Base-by-base conservation (phyloP, 2,113 vertebrate species). In the Geothlypis trichas region DNA sequence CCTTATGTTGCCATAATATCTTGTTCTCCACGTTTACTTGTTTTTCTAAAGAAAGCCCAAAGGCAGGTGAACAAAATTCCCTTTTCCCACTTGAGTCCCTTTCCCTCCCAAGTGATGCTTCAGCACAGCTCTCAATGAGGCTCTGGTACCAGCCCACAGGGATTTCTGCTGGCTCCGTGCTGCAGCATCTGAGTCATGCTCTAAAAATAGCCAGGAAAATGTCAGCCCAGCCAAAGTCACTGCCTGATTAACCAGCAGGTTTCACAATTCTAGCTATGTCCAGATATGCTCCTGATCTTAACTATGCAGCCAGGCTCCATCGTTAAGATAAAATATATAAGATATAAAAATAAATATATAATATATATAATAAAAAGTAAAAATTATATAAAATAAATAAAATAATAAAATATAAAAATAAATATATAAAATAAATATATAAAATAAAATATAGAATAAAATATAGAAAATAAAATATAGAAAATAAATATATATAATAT, bases 131-230 rank as follows among this genome's bases (percentile, higher is more conserved):
- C 51, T 87, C 71, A 87, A 18, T 62, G 41, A 74, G 86, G 86
- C 91, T 84, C 80, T 12, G 27, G 31, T 46, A 44, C 51, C 73
- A 69, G 87, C 63, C 75, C n/a, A 27, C 76, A 39, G 90, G 69
- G 90, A 89, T 76, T 89, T 84, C 78, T 88, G 95, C 92, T 17
- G 61, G 49, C 58, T 65, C 79, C 7, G 18, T 69, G 72, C 75
- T 4, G n/a, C 90, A 80, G 75, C 22, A 57, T 13, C 92, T 97
- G 97, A 97, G 84, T 96, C 96, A 96, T 71, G 22, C 41, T 85
- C 97, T 96, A 95, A 97, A 97, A 97, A 96, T 93, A 97, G 85
- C 93, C 15, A 11, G 55, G 86, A 57, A 97, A 95, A 95, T 94
- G 93, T 94, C 94, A 96, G 84, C 94, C 88, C 68, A 94, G 82